Conservation (phyloP, 2,797 vertebrate genomes). For the Babyrousa celebensis region DNA sequence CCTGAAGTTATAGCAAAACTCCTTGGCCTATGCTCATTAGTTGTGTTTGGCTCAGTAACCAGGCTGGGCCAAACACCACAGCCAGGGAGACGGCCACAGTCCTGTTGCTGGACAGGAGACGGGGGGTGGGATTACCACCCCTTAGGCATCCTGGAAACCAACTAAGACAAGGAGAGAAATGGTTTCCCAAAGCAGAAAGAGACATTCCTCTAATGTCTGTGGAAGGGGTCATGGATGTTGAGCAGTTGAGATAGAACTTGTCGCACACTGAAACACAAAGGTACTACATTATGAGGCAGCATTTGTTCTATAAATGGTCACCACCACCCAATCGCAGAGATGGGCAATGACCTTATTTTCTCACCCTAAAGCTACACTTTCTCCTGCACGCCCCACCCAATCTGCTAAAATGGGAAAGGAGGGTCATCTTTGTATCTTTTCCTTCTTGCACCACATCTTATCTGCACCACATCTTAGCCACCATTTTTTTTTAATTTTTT, state of each 20-base stretch:
- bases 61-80: neutral
- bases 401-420: neutral
- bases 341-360: neutral
- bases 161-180: neutral
- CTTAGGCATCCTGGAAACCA: neutral
- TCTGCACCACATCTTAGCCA: neutral
- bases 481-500: no score
- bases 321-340: neutral
- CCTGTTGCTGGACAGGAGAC: neutral
- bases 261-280: neutral
- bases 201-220: neutral
- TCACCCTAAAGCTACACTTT: neutral
- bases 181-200: neutral
- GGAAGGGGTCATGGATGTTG: neutral
- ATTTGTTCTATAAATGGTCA: neutral
- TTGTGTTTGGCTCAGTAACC: neutral
- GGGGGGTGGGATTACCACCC: neutral
- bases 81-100: neutral
- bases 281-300: fast-evolving
- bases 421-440: neutral
- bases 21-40: neutral
- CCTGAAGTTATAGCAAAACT: neutral
- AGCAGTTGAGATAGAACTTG: neutral
- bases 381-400: neutral
- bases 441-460: neutral